These are phyloP conservation scores for Rhorus exstirpatorius DNA, from an alignment of 2,888 invertebrate species.

Conservation along the genomic window DNA sequence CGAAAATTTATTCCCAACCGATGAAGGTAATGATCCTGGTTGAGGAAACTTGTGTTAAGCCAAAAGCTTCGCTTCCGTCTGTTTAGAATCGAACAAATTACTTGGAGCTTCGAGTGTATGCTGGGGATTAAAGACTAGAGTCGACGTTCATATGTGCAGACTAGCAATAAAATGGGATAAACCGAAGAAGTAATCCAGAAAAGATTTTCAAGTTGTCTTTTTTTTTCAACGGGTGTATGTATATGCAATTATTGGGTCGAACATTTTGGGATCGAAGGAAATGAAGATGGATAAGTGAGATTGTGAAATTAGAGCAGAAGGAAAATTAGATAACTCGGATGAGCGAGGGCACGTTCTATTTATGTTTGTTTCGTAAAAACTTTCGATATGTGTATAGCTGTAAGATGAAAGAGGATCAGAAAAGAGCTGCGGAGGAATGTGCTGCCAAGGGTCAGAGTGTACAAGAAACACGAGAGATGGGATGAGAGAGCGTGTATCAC, in stretches of 20 bases:
- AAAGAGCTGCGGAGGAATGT: conserved; percentile 27
- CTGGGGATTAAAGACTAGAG: no score
- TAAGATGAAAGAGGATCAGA: conserved; percentile 18
- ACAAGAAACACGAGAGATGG: conserved; percentile 28
- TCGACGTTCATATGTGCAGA: no score
- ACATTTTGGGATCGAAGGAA: conserved; percentile 29
- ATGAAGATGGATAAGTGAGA: conserved; percentile 54
- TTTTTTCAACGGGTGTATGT: no score
- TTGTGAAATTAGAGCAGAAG: conserved; percentile 12
- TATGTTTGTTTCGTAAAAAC: conserved; percentile 57
- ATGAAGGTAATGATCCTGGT: not conserved
- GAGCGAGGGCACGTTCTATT: conserved; percentile 45
- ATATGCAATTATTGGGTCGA: conserved; percentile 19
- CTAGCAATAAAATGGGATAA: no score
- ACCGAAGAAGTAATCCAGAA: no score
- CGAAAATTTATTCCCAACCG: not conserved
- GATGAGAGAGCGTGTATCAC: conserved; percentile 41
- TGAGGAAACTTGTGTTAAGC: conserved; percentile 9
- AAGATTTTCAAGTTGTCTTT: no score
- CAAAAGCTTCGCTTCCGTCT: no score
- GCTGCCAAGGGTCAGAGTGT: conserved; percentile 35
- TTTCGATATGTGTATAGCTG: conserved; percentile 9
- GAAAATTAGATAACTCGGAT: conserved; percentile 35
- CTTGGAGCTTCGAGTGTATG: no score
- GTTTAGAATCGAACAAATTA: no score